phyloP scores from a whole-genome alignment of 2,113 vertebrate species.

The Oncorhynchus nerka region DNA sequence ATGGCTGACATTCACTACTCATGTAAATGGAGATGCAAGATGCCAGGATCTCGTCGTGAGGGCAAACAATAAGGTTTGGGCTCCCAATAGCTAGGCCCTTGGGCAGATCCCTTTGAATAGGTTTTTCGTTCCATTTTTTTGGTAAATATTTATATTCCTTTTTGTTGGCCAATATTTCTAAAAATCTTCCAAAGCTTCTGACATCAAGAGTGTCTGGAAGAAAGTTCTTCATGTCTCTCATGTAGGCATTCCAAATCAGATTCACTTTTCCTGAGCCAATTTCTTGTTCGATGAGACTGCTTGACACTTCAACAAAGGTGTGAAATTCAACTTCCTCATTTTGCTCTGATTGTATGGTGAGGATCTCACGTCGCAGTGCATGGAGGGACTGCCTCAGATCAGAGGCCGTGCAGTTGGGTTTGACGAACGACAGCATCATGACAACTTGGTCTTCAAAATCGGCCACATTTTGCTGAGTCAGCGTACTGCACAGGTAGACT shows the following conservation, averaged over 20 bases:
- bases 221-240: constrained; percentile 72
- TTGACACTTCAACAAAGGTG: constrained; percentile 58
- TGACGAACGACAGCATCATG: constrained; percentile 89
- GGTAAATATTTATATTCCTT: constrained; percentile 23
- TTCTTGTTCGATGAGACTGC: background rate
- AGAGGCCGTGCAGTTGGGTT: constrained; percentile 63
- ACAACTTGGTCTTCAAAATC: constrained; percentile 73
- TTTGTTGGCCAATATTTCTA: constrained; percentile 73
- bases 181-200: constrained; percentile 74
- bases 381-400: constrained; percentile 65
- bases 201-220: constrained; percentile 80
- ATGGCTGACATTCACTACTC: constrained; percentile 71
- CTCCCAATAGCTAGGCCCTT: constrained; percentile 70
- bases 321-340: constrained; percentile 67
- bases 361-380: constrained; percentile 66
- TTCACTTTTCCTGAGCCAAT: constrained; percentile 59
- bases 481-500: constrained; percentile 81
- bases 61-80: constrained; percentile 88
- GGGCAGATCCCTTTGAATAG: constrained; percentile 71
- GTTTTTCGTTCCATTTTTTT: constrained; percentile 23
- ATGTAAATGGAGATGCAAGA: constrained; percentile 88
- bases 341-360: constrained; percentile 53
- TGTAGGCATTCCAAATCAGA: constrained; percentile 77
- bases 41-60: constrained; percentile 77
- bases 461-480: constrained; percentile 52